Conservation (phyloP, 2,797 vertebrate species). For the Paramormyrops hopkinsi region DNA sequence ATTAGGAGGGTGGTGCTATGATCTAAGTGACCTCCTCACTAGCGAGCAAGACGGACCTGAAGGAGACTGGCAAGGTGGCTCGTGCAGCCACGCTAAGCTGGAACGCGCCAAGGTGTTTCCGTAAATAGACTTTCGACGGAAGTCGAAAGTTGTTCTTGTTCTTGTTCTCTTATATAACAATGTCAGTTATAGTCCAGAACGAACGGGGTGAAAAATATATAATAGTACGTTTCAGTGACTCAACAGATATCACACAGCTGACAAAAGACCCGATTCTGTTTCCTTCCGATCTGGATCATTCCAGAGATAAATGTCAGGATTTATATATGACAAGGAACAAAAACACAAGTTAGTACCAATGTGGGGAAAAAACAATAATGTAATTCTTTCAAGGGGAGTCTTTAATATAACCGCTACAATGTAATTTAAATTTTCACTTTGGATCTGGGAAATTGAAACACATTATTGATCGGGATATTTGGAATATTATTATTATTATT, state of each 20-base stretch:
- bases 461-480: neutral
- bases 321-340: neutral
- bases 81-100: neutral
- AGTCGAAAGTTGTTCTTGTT: neutral
- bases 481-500: neutral
- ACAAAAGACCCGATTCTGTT: neutral
- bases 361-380: neutral
- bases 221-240: neutral
- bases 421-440: neutral
- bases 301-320: neutral
- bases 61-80: neutral
- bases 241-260: neutral
- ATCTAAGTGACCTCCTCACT: constrained; percentile 52
- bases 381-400: neutral
- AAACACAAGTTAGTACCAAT: neutral
- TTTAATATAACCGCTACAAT: neutral
- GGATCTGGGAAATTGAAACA: neutral
- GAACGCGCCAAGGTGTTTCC: neutral
- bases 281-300: neutral
- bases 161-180: neutral
- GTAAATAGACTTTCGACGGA: neutral
- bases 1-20: constrained; percentile 45
- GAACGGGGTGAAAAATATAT: neutral
- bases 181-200: neutral
- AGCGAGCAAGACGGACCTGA: neutral